These are phyloP conservation scores for Sarcophaga peregrina DNA, from an alignment of 1,140 invertebrate species.

Conservation along the genomic window DNA sequence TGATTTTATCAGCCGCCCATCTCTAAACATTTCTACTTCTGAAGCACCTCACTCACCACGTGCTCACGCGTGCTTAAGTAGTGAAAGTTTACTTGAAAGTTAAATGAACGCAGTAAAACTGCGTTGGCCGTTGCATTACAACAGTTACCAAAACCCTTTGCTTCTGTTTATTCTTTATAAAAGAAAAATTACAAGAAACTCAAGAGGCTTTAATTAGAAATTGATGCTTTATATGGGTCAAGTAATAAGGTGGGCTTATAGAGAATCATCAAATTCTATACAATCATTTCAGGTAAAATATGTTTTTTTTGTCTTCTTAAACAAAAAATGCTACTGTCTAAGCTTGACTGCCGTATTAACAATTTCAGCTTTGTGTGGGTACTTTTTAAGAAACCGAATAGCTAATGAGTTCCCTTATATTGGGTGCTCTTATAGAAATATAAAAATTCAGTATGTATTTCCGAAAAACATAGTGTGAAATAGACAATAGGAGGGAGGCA, in stretches of 20 bases:
- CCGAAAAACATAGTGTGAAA: too few species aligned
- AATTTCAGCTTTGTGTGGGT: too few species aligned
- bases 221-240: not conserved
- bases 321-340: not conserved
- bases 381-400: too few species aligned
- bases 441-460: too few species aligned
- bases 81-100: not conserved
- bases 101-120: not conserved
- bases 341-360: too few species aligned
- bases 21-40: not conserved
- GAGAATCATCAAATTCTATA: not conserved
- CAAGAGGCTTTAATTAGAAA: not conserved
- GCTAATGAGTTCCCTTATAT: too few species aligned
- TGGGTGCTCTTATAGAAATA: too few species aligned
- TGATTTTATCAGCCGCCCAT: too few species aligned
- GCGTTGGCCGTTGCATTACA: not conserved
- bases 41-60: conserved; percentile 11
- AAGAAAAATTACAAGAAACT: not conserved
- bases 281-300: too few species aligned
- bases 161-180: not conserved
- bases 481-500: too few species aligned
- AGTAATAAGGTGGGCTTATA: not conserved
- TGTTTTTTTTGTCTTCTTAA: not conserved
- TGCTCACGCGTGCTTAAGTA: conserved; percentile 26
- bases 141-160: not conserved